Base-by-base conservation (phyloP, 2,888 invertebrate species). In the Eupsilia transversa region DNA sequence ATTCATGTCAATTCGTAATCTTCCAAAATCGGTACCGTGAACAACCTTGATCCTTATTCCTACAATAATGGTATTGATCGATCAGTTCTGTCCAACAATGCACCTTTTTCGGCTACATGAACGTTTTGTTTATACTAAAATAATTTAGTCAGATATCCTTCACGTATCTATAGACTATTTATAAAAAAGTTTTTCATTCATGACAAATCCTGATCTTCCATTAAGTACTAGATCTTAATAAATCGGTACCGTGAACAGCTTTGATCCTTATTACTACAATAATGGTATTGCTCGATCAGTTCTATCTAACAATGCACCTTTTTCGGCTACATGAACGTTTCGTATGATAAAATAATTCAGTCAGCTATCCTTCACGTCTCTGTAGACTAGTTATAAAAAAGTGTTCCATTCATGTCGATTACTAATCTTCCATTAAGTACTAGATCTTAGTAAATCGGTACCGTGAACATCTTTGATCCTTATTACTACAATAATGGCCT, bases 221-320 rank as follows among this genome's bases (percentile, higher is more conserved):
- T 33, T 17, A n/a, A n/a, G n/a, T n/a, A 70, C 33, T 9, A 41
- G 27, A 72, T 74, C 10, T 20, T 35, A 46, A 35, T 52, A 61
- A 20, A 41, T 54, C 41, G 9, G 63, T 30, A 35, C 27, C 23
- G 2, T 43, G 9, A 10, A n/a, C 12, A 12, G 0, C n/a, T 35
- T n/a, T 46, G n/a, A 46, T 56, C 12, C 30, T 23, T 33, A 33
- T 10, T 27, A 3, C 14, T n/a, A n/a, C 12, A 35, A 27, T n/a
- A 27, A 54, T 14, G 4, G 5, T 20, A 60, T 59, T 33, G 38
- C 41, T 57, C 30, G 14, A 56, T 63, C 43, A 43, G 10, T 35
- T 35, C 3, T 12, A n/a, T n/a, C 23, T n/a, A 23, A 14, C 54
- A 14, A 3, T 27, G 27, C 23, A 69, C 20, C 12, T 46, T 27